Base-by-base conservation (phyloP, 2,113 vertebrate species). In the Bos javanicus region DNA sequence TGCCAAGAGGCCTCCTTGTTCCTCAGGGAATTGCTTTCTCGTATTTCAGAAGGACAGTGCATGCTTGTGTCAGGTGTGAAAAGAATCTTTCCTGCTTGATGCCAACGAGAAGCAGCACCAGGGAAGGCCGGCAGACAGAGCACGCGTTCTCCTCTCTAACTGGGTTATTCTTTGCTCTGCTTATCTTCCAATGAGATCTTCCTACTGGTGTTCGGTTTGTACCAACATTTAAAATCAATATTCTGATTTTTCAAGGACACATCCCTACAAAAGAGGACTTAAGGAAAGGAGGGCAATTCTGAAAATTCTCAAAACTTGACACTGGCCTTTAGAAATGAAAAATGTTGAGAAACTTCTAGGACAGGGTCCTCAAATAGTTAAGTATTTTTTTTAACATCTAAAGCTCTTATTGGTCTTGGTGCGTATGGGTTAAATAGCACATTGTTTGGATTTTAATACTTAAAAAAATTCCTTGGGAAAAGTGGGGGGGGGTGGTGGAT, bases 31-130 rank as follows among this genome's bases (percentile, higher is more conserved):
- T 33, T 57, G 46, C 87, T 92, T 84, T 62, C 95, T 97, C 93
- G 6, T 39, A 26, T 97, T 97, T 96, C 96, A 76, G 82, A 83
- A 90, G 60, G 88, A 96, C 92, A 91, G 90, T 89, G 78, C 86
- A 54, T 81, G 52, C 83, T 67, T 96, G 54, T 97, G 80, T 93
- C 92, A 87, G 76, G 95, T 90, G 89, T 95, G 95, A 97, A 92
- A 97, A 43, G 86, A 62, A 81, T 91, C 90, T 92, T 93, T 97
- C 82, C 97, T 88, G 9, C 39, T n/a, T 28, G 60, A 82, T 80
- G 88, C 82, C 64, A 28, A 19, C 0, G 13, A 82, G 85, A 89
- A 91, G 92, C 2, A 52, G 60, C 39, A 21, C 43, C 30, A 43
- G 84, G 64, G 28, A 90, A 39, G 74, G 39, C 84, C 2, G 28